phyloP scores from a whole-genome alignment of 2,113 vertebrate species.

The Eulemur rufifrons region DNA sequence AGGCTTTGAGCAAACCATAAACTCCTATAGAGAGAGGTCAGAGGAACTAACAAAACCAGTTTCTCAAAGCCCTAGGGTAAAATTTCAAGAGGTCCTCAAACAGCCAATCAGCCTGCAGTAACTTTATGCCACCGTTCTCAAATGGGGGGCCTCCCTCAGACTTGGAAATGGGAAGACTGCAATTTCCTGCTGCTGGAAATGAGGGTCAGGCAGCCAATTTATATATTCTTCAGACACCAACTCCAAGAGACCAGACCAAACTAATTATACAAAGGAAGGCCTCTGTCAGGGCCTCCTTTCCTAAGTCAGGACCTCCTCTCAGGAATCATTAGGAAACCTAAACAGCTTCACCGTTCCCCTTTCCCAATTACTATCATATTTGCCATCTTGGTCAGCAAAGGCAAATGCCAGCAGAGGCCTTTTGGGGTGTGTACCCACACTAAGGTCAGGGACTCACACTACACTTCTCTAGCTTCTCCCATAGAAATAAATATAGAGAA shows the following conservation, averaged over 20 bases:
- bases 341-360: slow-evolving; percentile 92
- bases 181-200: neutral
- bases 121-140: neutral
- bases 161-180: neutral
- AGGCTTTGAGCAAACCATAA: neutral
- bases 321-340: slow-evolving; percentile 92
- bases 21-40: neutral
- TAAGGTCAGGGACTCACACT: slow-evolving; percentile 94
- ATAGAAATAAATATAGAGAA: slow-evolving; percentile 31
- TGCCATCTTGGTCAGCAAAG: slow-evolving; percentile 92
- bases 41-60: neutral
- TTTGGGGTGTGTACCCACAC: slow-evolving; percentile 84
- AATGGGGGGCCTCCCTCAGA: neutral
- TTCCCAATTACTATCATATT: slow-evolving; percentile 91
- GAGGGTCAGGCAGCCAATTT: neutral
- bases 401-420: slow-evolving; percentile 86
- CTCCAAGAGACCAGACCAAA: neutral
- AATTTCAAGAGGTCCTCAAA: neutral
- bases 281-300: neutral
- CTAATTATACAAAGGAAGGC: neutral
- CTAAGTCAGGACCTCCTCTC: slow-evolving; percentile 42
- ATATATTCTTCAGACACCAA: neutral
- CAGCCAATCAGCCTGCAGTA: neutral
- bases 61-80: neutral
- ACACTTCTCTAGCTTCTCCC: slow-evolving; percentile 96